Evolutionary conservation across 1,140 invertebrate genomes (phyloP).

Genomic region (Drosophila mojavensis): DNA sequence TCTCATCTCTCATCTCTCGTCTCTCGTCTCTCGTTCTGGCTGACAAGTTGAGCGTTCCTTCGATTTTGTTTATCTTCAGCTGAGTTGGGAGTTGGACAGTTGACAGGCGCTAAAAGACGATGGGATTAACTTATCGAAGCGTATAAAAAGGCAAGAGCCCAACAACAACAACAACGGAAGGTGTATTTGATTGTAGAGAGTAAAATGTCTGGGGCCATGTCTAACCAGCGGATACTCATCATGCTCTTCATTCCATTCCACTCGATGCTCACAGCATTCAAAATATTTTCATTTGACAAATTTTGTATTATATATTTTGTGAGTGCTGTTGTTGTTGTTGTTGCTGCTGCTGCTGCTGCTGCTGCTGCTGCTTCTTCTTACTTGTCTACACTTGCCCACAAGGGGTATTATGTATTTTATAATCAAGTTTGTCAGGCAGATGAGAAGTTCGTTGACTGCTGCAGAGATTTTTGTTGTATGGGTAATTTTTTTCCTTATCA

Average conservation of each 20-base stretch:
- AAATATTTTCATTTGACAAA: slow-evolving; percentile 81
- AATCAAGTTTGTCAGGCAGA: background rate
- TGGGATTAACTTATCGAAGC: slow-evolving; percentile 76
- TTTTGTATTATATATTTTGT: slow-evolving; percentile 54
- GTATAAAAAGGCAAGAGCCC: slow-evolving; percentile 50
- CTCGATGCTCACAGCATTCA: slow-evolving; percentile 31
- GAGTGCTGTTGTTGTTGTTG: background rate
- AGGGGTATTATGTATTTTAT: background rate
- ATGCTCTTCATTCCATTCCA: slow-evolving; percentile 2
- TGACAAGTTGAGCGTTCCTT: slow-evolving; percentile 49
- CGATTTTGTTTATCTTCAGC: slow-evolving; percentile 36
- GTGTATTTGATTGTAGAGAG: slow-evolving; percentile 56
- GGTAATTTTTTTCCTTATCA: too few species aligned
- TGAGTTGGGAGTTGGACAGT: background rate
- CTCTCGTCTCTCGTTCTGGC: background rate
- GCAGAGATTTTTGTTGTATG: too few species aligned
- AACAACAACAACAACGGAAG: slow-evolving; percentile 44
- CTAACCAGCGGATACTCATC: slow-evolving; percentile 6
- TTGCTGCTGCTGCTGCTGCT: slow-evolving; percentile 4
- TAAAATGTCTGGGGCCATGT: background rate
- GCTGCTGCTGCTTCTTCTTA: slow-evolving; percentile 3
- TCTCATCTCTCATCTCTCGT: too few species aligned
- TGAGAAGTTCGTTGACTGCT: background rate
- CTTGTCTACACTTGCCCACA: background rate
- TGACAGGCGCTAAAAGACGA: slow-evolving; percentile 74